phyloP scores from a whole-genome alignment of 2,797 vertebrate genomes.

The Semotilus atromaculatus region DNA sequence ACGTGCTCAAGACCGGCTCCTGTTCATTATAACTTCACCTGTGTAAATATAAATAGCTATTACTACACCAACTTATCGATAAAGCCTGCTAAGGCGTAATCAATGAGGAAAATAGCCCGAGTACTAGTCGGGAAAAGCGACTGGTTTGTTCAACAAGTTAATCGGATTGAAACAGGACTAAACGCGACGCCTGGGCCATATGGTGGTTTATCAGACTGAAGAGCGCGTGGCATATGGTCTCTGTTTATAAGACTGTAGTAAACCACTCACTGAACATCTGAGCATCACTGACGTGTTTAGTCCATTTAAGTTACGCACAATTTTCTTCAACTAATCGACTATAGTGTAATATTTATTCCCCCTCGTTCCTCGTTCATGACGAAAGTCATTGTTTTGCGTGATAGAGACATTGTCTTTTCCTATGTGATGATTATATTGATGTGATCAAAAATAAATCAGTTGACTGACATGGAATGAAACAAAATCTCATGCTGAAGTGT shows the following conservation, averaged over 20 bases:
- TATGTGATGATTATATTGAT: neutral
- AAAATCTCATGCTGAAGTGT: neutral
- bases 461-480: neutral
- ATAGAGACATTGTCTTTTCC: neutral
- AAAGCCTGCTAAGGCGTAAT: neutral
- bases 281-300: neutral
- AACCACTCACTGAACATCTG: neutral
- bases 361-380: neutral
- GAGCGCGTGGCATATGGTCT: conserved; percentile 52
- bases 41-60: neutral
- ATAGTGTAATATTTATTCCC: neutral
- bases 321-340: neutral
- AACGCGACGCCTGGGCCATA: conserved; percentile 68
- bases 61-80: neutral
- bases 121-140: neutral
- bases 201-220: conserved; percentile 71
- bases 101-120: neutral
- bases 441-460: neutral
- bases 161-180: conserved; percentile 69
- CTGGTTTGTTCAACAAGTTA: conserved; percentile 58
- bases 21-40: conserved; percentile 10
- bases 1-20: neutral
- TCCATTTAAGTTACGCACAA: neutral
- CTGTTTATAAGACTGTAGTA: conserved; percentile 39
- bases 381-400: neutral